These are phyloP conservation scores for Ailurus styani DNA, from an alignment of 2,113 vertebrate genomes.

Conservation along the genomic window DNA sequence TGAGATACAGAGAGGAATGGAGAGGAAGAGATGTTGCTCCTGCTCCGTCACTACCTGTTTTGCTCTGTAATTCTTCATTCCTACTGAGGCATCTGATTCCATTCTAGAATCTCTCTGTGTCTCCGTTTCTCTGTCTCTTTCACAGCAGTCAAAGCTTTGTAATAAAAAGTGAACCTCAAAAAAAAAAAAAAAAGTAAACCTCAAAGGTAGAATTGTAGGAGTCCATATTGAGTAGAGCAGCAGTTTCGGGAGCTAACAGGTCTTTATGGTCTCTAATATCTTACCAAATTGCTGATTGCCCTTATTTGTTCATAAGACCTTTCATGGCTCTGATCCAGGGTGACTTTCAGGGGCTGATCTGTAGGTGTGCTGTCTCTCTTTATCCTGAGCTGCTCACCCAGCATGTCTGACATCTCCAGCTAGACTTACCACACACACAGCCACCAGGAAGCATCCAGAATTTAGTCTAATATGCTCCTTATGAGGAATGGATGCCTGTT, in stretches of 20 bases:
- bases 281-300: neutral
- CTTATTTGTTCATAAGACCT: neutral
- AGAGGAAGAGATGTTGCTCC: neutral
- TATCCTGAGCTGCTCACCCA: neutral
- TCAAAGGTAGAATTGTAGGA: neutral
- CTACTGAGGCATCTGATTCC: neutral
- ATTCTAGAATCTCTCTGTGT: neutral
- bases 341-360: neutral
- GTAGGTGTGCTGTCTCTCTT: neutral
- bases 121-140: neutral
- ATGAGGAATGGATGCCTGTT: neutral
- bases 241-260: neutral
- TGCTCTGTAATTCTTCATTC: neutral
- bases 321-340: neutral
- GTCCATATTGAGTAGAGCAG: neutral
- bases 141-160: neutral
- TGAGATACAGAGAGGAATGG: neutral
- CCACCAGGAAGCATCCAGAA: neutral
- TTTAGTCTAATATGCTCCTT: neutral
- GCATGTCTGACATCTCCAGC: neutral
- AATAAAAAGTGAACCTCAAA: neutral
- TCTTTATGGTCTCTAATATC: neutral
- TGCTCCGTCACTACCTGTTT: neutral
- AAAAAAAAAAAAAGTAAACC: neutral
- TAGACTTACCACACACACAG: neutral